Evolutionary conservation across 2,888 invertebrate genomes (phyloP), one percentile per base, ranked within the genome.

Genomic region (Euzophera pinguis): DNA sequence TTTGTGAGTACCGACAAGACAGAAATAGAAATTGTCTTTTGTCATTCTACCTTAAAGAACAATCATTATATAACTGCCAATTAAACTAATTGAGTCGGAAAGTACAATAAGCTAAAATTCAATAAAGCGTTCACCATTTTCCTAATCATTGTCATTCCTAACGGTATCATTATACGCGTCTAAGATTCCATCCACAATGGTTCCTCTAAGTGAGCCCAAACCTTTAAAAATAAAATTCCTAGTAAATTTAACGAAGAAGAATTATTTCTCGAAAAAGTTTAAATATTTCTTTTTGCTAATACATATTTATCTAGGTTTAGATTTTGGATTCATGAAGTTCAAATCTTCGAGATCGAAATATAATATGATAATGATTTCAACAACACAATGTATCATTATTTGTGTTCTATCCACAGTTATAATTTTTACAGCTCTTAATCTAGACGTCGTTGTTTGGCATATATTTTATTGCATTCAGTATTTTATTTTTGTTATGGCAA

Each of bases 311-410:
- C 32, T 32, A 9, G 32, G 9, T 2, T 7, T 32, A 8, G 32
- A 32, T 32, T 32, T 32, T 32, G 32, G 52, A 4, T 52, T 49
- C 17, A 32, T 54, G 8, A 38, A 38, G 17, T 45, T 42, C 12
- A 48, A 45, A 22, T 38, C 42, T 41, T 34, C 10, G 3, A 41
- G 4, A 47, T 10, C 34, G 0, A 54, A 45, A 16, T 9, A 13
- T 1, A 6, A 47, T 1, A 37, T 47, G 32, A 42, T 22, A 43
- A 13, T 39, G 0, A 27, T 48, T 12, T 32, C 38, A 27, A 8
- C 49, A 9, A 12, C 8, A 1, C 29, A 48, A 17, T 54, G 49
- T 17, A 13, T 45, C 6, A 3, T 39, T 17, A 13, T 9, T 12
- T 53, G 29, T 39, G 6, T 22, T 10, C 22, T 5, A 3, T 9